A percentile compares a stretch with the other conserved stretches of the same genome.
Conservation (phyloP, 2,888 invertebrate genomes). For the Rhingia rostrata region DNA sequence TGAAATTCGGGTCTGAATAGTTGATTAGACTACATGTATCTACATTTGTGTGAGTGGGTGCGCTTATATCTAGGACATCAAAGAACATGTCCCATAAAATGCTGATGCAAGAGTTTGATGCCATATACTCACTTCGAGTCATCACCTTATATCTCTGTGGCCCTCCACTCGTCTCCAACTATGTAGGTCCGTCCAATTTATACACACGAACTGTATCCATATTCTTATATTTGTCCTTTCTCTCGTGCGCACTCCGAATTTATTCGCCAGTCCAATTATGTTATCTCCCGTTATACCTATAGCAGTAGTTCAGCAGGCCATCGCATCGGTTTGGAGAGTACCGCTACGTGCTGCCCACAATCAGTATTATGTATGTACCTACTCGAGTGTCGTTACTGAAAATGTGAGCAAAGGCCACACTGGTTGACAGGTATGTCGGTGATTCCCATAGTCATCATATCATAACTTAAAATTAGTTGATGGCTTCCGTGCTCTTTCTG, state of each 20-base stretch:
- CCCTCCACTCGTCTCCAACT: constrained; percentile 31
- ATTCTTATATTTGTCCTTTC: constrained; percentile 39
- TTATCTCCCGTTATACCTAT: constrained; percentile 32
- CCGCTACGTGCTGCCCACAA: constrained; percentile 23
- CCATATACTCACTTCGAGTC: background rate
- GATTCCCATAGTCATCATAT: constrained; percentile 58
- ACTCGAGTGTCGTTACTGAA: background rate
- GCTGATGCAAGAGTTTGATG: background rate
- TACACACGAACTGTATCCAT: constrained; percentile 6
- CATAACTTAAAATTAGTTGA: constrained; percentile 62
- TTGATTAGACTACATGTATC: constrained; percentile 49
- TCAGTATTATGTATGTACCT: constrained; percentile 9
- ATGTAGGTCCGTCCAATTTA: background rate
- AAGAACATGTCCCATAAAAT: constrained; percentile 20
- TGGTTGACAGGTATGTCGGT: constrained; percentile 58
- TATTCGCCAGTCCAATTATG: constrained; percentile 64
- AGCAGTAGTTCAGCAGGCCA: constrained; percentile 26
- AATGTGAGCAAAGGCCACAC: constrained; percentile 43
- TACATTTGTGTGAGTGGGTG: background rate
- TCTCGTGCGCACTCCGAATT: constrained; percentile 51
- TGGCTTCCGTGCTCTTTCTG: background rate
- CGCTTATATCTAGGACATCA: constrained; percentile 26
- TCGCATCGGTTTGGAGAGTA: constrained; percentile 1
- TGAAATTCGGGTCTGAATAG: constrained; percentile 56
- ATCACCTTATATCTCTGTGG: constrained; percentile 20